Conservation (phyloP, 2,888 invertebrate genomes). For the Drosophila neotestacea region DNA sequence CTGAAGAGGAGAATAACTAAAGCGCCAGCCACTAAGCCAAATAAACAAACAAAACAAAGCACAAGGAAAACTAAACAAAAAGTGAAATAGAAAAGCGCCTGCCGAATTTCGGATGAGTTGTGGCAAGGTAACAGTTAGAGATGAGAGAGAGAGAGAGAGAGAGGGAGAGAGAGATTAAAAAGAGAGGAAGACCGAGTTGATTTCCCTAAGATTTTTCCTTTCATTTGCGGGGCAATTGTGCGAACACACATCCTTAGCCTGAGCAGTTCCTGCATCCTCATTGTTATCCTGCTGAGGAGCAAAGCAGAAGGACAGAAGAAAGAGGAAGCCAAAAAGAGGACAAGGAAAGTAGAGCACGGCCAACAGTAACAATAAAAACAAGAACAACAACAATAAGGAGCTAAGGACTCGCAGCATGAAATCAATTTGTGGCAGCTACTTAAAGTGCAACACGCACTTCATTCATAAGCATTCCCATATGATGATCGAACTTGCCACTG, state of each 20-base stretch:
- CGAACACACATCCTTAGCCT: constrained; percentile 38
- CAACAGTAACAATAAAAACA: constrained; percentile 13
- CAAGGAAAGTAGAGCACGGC: constrained; percentile 57
- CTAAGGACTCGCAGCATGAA: constrained; percentile 63
- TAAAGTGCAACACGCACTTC: constrained; percentile 67
- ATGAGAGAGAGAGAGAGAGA: not conserved
- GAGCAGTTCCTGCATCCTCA: constrained; percentile 44
- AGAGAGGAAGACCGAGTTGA: not conserved
- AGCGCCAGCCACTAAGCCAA: constrained; percentile 64
- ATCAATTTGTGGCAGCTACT: constrained; percentile 80
- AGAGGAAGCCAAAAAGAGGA: not conserved
- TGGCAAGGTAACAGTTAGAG: constrained; percentile 22
- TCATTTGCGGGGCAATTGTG: constrained; percentile 44
- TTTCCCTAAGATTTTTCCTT: constrained; percentile 14
- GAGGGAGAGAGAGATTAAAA: not conserved
- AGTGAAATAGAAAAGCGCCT: constrained; percentile 33
- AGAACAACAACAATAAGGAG: not conserved
- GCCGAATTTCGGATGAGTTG: constrained; percentile 40
- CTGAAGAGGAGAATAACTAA: constrained; percentile 32
- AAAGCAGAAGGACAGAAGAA: not conserved
- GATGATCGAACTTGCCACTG: not conserved
- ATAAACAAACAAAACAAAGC: constrained; percentile 66
- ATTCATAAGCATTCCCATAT: constrained; percentile 5
- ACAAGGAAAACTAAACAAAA: constrained; percentile 39
- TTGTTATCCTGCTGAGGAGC: constrained; percentile 43